Percentiles rank a stretch among this genome's conserved stretches.
Evolutionary conservation across 2,113 vertebrate species (phyloP).

Genomic region (Numenius arquata): DNA sequence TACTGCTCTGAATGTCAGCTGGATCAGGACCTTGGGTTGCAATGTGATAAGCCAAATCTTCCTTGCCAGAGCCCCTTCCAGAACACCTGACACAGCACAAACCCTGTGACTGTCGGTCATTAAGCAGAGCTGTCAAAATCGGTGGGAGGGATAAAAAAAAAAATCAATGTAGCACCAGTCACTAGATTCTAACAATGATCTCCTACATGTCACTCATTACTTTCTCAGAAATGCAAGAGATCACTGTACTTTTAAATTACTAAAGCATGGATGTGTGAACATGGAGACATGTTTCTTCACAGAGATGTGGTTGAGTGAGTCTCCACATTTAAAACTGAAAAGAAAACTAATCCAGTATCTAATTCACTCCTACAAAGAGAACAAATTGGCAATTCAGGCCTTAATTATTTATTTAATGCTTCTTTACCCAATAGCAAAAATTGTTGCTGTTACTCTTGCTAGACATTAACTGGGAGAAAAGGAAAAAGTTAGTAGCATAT

Average conservation of each 20-base stretch:
- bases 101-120: neutral
- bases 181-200: constrained; percentile 14
- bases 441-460: neutral
- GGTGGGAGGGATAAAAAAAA: neutral
- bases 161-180: neutral
- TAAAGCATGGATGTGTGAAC: neutral
- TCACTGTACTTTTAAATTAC: constrained; percentile 39
- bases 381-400: neutral
- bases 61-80: neutral
- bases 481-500: neutral
- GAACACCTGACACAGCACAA: neutral
- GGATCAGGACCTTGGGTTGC: neutral
- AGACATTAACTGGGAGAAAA: neutral
- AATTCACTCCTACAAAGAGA: constrained; percentile 8
- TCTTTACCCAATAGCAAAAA: neutral
- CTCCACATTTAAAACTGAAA: neutral
- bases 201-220: neutral
- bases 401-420: constrained; percentile 23
- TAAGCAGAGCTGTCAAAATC: constrained; percentile 16
- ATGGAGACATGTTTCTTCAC: neutral
- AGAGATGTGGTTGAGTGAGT: neutral
- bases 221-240: neutral
- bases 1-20: neutral
- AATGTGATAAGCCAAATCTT: constrained; percentile 4
- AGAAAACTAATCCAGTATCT: neutral